phyloP scores from a whole-genome alignment of 2,888 invertebrate species.

The Lumbricus terrestris region DNA sequence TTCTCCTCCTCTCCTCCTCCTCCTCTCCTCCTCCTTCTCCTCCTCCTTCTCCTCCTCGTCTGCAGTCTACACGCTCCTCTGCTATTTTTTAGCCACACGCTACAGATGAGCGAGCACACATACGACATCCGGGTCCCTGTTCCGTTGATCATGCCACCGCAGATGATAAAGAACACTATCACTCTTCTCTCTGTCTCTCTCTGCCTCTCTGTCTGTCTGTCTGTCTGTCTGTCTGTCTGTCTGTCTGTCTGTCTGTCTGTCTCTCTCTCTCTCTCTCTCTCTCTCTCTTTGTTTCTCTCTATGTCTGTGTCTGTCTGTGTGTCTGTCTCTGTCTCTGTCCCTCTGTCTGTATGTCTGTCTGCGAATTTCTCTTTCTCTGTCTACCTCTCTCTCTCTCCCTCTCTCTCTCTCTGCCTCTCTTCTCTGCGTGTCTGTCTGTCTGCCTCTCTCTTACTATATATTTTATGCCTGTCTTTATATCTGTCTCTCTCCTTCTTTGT shows the following conservation, averaged over 20 bases:
- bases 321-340: background rate
- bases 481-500: too few relatives aligned
- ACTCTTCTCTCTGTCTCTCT: background rate
- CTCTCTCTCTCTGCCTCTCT: too few relatives aligned
- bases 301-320: background rate
- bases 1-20: too few relatives aligned
- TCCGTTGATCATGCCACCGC: too few relatives aligned
- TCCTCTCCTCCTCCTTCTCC: too few relatives aligned
- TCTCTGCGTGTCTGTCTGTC: background rate
- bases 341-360: background rate
- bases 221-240: background rate
- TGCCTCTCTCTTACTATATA: too few relatives aligned
- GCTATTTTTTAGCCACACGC: background rate
- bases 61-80: background rate
- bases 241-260: background rate
- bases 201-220: conserved; percentile 4
- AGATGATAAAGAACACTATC: too few relatives aligned
- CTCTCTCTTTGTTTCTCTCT: background rate
- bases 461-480: too few relatives aligned
- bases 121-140: background rate
- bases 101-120: background rate
- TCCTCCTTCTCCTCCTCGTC: background rate
- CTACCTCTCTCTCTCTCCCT: too few relatives aligned
- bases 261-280: background rate
- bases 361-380: too few relatives aligned